These are phyloP conservation scores for Brachionus rotundiformis DNA, from an alignment of 1,140 invertebrate species.

Conservation along the genomic window DNA sequence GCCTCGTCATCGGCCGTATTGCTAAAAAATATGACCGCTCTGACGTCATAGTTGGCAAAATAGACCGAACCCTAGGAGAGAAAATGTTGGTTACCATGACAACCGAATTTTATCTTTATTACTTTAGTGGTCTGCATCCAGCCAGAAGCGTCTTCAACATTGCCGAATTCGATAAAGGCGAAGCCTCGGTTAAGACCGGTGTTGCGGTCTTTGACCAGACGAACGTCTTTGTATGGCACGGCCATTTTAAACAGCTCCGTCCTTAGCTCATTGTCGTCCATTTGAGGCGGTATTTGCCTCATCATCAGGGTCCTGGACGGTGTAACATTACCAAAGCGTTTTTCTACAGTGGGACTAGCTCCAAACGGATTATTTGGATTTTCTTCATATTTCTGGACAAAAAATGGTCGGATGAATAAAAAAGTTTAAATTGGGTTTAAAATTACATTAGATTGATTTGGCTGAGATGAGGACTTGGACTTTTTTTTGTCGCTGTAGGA, in stretches of 20 bases:
- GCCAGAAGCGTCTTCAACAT: slow-evolving; percentile 79
- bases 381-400: slow-evolving; percentile 71
- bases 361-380: slow-evolving; percentile 74
- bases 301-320: slow-evolving; percentile 52
- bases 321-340: slow-evolving; percentile 73
- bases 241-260: slow-evolving; percentile 46
- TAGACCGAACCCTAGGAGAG: slow-evolving; percentile 57
- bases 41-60: slow-evolving; percentile 58
- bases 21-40: slow-evolving; percentile 28
- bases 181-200: slow-evolving; percentile 79
- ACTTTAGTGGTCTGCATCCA: slow-evolving; percentile 94
- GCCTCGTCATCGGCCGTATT: slow-evolving; percentile 32
- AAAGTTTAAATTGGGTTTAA: background rate
- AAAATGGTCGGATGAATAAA: slow-evolving; percentile 49
- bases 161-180: slow-evolving; percentile 91
- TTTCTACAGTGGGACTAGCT: slow-evolving; percentile 79
- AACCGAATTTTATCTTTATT: slow-evolving; percentile 61
- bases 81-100: slow-evolving; percentile 51
- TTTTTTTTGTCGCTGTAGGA: background rate
- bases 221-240: slow-evolving; percentile 45
- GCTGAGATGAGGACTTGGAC: background rate
- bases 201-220: slow-evolving; percentile 76
- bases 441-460: slow-evolving; percentile 5
- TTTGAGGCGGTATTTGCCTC: slow-evolving; percentile 45
- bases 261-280: slow-evolving; percentile 36